Conservation (phyloP, 1,140 invertebrate genomes). For the Mamestra configurata region DNA sequence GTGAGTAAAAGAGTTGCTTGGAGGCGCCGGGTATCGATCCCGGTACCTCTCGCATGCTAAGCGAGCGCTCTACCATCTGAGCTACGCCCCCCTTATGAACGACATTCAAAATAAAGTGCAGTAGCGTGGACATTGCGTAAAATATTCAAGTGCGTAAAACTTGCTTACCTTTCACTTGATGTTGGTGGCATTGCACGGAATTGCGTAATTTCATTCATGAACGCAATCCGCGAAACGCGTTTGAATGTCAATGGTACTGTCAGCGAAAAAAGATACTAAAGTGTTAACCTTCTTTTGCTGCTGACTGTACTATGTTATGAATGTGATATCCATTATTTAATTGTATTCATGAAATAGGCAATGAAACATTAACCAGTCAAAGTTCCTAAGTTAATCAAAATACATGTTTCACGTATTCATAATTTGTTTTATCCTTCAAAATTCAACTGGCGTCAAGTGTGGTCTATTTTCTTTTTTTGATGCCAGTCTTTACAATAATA, state of each 20-base stretch:
- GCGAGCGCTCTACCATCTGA: constrained; percentile 58
- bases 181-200: background rate
- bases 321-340: too few species aligned
- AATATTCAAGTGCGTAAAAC: constrained; percentile 10
- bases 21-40: constrained; percentile 57
- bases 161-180: constrained; percentile 47
- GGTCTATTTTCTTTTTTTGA: too few species aligned
- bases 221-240: constrained; percentile 23
- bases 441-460: too few species aligned
- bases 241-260: background rate
- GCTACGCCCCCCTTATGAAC: constrained; percentile 48
- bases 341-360: too few species aligned
- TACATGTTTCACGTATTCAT: too few species aligned
- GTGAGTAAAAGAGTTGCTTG: background rate
- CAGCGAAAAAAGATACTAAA: background rate
- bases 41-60: constrained; percentile 58
- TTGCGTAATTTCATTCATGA: constrained; percentile 43
- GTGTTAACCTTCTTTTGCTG: too few species aligned
- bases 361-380: too few species aligned
- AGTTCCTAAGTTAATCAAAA: too few species aligned
- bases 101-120: background rate
- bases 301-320: background rate
- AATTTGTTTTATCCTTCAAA: too few species aligned
- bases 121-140: background rate
- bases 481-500: too few species aligned